These are phyloP conservation scores for Menidia beryllina DNA, from an alignment of 2,113 vertebrate genomes.

Conservation along the genomic window DNA sequence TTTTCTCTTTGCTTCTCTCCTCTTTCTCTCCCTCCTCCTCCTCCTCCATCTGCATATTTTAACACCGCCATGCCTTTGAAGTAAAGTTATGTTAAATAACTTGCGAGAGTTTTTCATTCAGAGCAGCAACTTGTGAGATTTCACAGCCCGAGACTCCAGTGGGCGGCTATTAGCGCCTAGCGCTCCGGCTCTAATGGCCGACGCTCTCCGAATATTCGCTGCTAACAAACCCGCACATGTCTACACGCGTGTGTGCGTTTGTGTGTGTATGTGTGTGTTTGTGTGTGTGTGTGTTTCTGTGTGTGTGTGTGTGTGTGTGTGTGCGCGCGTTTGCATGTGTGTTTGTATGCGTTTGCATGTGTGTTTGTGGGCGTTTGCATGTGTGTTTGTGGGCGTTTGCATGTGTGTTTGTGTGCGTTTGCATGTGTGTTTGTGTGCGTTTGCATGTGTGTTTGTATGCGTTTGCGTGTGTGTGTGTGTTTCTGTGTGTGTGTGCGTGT, in stretches of 20 bases:
- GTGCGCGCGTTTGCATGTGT: no score
- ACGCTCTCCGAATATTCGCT: slow-evolving; percentile 45
- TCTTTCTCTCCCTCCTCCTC: background rate
- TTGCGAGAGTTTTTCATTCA: slow-evolving; percentile 54
- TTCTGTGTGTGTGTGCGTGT: no score
- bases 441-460: no score
- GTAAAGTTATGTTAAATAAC: slow-evolving; percentile 62
- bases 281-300: slow-evolving; percentile 47
- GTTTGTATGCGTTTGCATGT: no score
- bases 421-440: no score
- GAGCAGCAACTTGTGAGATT: slow-evolving; percentile 57
- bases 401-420: no score
- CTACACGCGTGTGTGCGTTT: slow-evolving; percentile 44
- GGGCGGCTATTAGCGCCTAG: slow-evolving; percentile 54
- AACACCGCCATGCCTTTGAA: slow-evolving; percentile 63
- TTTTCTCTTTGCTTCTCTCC: background rate
- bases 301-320: slow-evolving; percentile 17
- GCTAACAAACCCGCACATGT: slow-evolving; percentile 57
- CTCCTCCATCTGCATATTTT: slow-evolving; percentile 40
- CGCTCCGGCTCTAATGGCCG: slow-evolving; percentile 38
- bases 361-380: no score
- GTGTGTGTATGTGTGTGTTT: slow-evolving; percentile 47
- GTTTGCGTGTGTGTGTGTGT: no score
- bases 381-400: no score
- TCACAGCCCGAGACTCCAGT: slow-evolving; percentile 56